Percentiles rank a stretch among this genome's conserved stretches.
Evolutionary conservation across 2,113 vertebrate genomes (phyloP).

Genomic region (Pseudorhombus dupliciocellatus): DNA sequence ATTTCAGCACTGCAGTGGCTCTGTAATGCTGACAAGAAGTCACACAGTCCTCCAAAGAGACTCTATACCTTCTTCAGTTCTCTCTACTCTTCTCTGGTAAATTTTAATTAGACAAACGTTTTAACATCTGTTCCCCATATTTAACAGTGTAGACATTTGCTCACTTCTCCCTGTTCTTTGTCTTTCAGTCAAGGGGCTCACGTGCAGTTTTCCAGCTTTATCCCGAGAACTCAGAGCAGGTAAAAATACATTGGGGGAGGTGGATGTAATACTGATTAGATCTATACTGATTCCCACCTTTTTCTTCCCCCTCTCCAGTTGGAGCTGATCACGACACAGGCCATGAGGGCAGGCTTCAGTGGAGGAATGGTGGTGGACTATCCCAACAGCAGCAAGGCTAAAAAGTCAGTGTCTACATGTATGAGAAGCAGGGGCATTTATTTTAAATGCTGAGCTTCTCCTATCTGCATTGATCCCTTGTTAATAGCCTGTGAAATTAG

Average conservation of each 20-base stretch:
- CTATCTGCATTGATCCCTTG: constrained; percentile 2
- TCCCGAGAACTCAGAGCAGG: constrained; percentile 95
- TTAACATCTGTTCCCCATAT: background rate
- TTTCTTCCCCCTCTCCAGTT: constrained; percentile 77
- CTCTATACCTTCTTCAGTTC: constrained; percentile 91
- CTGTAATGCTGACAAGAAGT: constrained; percentile 94
- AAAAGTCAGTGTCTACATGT: constrained; percentile 91
- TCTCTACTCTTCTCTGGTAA: constrained; percentile 91
- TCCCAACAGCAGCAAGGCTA: constrained; percentile 95
- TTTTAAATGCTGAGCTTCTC: constrained; percentile 17
- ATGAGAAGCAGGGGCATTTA: constrained; percentile 6
- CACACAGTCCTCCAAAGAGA: constrained; percentile 89
- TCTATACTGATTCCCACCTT: background rate
- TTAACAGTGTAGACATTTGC: background rate
- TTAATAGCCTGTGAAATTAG: constrained; percentile 46
- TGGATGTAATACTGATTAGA: background rate
- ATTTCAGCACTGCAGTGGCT: constrained; percentile 98
- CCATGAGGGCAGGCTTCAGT: constrained; percentile 93
- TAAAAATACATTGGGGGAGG: constrained; percentile 42
- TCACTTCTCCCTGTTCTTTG: background rate
- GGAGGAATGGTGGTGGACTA: constrained; percentile 98
- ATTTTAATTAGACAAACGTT: constrained; percentile 11
- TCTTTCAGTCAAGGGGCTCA: constrained; percentile 85
- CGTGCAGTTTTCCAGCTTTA: constrained; percentile 95
- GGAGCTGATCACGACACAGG: constrained; percentile 93